Evolutionary conservation across 2,797 vertebrate species (phyloP).

Genomic region (Myripristis murdjan): DNA sequence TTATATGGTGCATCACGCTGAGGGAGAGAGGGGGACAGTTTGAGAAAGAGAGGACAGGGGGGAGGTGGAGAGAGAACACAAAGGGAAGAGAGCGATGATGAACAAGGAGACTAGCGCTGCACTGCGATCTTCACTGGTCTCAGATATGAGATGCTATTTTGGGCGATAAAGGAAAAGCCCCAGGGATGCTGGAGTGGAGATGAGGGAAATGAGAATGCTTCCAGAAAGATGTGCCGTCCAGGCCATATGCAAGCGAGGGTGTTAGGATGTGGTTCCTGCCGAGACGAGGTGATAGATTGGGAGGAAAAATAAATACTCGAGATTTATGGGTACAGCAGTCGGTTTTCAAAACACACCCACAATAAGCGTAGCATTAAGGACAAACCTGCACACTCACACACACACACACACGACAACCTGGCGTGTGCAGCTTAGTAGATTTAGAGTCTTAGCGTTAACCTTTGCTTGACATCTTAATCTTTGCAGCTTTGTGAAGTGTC

Average conservation of each 20-base stretch:
- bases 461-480: constrained; percentile 81
- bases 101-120: constrained; percentile 44
- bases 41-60: constrained; percentile 12
- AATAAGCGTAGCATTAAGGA: not conserved
- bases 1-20: constrained; percentile 29
- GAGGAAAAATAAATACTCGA: not conserved
- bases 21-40: constrained; percentile 15
- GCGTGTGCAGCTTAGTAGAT: constrained; percentile 60
- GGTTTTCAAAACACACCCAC: no score
- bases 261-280: constrained; percentile 47
- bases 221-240: constrained; percentile 44
- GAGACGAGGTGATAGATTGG: constrained; percentile 35
- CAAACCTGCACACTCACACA: constrained; percentile 18
- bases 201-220: constrained; percentile 55
- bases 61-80: no score
- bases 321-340: no score
- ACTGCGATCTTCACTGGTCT: constrained; percentile 61
- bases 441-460: constrained; percentile 74
- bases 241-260: constrained; percentile 22
- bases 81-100: constrained; percentile 39
- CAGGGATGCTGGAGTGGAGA: constrained; percentile 66
- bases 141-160: constrained; percentile 80
- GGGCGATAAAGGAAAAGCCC: constrained; percentile 70
- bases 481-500: constrained; percentile 71
- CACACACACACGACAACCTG: constrained; percentile 38